These are phyloP conservation scores for Cephus cinctus DNA, from an alignment of 1,140 invertebrate genomes.

Conservation along the genomic window DNA sequence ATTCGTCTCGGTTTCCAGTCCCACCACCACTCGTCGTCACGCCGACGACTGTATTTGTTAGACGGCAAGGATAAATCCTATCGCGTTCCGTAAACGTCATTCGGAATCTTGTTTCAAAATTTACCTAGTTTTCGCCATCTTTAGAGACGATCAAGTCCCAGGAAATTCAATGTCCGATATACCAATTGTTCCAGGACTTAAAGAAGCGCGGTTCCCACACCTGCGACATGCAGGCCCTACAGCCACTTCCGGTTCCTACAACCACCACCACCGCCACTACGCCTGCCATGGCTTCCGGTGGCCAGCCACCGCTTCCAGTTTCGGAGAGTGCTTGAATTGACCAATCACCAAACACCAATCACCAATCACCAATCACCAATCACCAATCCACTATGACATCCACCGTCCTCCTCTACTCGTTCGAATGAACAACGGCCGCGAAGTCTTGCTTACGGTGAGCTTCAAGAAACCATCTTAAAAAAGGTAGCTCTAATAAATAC, in stretches of 20 bases:
- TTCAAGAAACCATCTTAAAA: conserved; percentile 20
- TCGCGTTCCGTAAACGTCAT: no score
- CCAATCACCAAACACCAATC: conserved; percentile 15
- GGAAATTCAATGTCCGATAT: conserved; percentile 52
- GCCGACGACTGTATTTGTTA: no score
- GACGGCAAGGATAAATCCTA: no score
- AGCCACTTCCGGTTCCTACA: conserved; percentile 52
- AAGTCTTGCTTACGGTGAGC: conserved; percentile 50
- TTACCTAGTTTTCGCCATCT: background rate
- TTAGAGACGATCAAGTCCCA: no score
- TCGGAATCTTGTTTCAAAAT: background rate
- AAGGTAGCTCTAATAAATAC: no score
- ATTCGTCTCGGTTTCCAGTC: no score
- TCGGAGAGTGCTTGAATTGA: conserved; percentile 52
- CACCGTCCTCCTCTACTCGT: conserved; percentile 44
- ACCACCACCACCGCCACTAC: conserved; percentile 43
- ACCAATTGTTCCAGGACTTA: conserved; percentile 55
- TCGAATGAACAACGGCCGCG: conserved; percentile 39
- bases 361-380: conserved; percentile 33
- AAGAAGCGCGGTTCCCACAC: conserved; percentile 57
- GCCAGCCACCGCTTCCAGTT: conserved; percentile 47
- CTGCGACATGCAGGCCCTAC: conserved; percentile 56
- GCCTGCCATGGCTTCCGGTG: conserved; percentile 52
- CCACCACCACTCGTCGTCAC: no score
- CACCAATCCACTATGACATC: conserved; percentile 21